A percentile compares a stretch with the other conserved stretches of the same genome.
Conservation (phyloP, 2,888 invertebrate species). For the Diarsia dahlii region DNA sequence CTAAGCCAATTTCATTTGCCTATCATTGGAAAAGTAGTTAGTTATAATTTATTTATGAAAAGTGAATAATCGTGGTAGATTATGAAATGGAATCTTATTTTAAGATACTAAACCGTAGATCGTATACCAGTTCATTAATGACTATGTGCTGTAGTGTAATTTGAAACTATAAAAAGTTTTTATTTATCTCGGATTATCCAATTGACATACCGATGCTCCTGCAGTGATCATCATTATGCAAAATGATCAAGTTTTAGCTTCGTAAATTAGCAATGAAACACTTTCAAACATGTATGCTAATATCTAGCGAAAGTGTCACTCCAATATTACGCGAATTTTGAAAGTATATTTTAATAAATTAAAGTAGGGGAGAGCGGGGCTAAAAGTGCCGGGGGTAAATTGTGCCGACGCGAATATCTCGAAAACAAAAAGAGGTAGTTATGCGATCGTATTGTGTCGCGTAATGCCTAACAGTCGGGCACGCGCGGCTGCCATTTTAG, state of each 20-base stretch:
- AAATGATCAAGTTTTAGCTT: slow-evolving; percentile 4
- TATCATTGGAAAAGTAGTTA: neutral
- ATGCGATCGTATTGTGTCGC: too few species aligned
- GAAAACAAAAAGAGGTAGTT: too few species aligned
- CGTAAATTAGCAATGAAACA: slow-evolving; percentile 7
- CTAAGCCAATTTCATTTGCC: neutral
- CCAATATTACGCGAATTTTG: neutral
- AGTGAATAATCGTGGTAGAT: neutral
- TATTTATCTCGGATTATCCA: neutral
- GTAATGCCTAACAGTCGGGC: too few species aligned
- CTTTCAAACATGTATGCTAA: slow-evolving; percentile 53
- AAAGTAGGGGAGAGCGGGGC: too few species aligned
- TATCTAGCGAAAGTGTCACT: slow-evolving; percentile 41
- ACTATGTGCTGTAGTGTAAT: neutral
- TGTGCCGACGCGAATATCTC: too few species aligned
- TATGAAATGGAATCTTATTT: neutral
- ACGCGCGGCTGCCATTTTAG: too few species aligned
- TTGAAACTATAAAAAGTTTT: neutral
- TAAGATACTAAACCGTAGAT: neutral
- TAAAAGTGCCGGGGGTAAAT: too few species aligned
- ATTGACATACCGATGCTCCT: neutral
- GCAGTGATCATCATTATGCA: slow-evolving; percentile 5
- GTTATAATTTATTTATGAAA: neutral
- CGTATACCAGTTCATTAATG: too few species aligned
- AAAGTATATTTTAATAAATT: slow-evolving; percentile 12